These are phyloP conservation scores for Hirtodrosophila trivittata DNA, from an alignment of 2,888 invertebrate species.

Conservation along the genomic window DNA sequence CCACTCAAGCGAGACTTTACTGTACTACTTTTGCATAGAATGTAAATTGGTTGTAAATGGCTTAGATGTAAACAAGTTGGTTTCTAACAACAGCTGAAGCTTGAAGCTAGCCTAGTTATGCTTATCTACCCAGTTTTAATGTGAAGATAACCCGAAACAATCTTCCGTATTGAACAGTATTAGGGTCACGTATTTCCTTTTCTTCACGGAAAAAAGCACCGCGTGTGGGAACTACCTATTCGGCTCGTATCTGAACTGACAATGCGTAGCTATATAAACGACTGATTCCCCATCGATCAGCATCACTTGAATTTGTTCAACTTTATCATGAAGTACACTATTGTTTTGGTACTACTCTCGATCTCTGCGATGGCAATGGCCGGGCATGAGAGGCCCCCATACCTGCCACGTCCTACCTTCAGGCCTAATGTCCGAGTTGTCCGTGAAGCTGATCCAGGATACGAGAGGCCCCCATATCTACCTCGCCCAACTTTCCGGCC, in stretches of 20 bases:
- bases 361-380: constrained; percentile 29
- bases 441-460: constrained; percentile 24
- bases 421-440: constrained; percentile 23
- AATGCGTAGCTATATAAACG: constrained; percentile 25
- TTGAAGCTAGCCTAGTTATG: too few relatives aligned
- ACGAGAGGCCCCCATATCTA: constrained; percentile 22
- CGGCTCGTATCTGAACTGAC: not conserved
- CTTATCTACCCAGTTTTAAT: too few relatives aligned
- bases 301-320: constrained; percentile 20
- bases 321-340: constrained; percentile 26
- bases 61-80: too few relatives aligned
- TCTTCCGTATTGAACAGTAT: too few relatives aligned
- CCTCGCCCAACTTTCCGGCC: constrained; percentile 24
- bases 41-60: too few relatives aligned
- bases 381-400: constrained; percentile 17
- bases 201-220: constrained; percentile 14
- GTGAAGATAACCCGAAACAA: too few relatives aligned
- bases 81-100: too few relatives aligned
- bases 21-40: too few relatives aligned
- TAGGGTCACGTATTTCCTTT: constrained; percentile 9
- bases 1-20: too few relatives aligned
- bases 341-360: constrained; percentile 26
- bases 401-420: constrained; percentile 27
- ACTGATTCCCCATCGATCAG: not conserved
- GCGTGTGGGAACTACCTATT: not conserved